Evolutionary conservation across 2,888 invertebrate genomes (phyloP), one percentile per base, ranked within the genome.

Genomic region (Netelia virgata): DNA sequence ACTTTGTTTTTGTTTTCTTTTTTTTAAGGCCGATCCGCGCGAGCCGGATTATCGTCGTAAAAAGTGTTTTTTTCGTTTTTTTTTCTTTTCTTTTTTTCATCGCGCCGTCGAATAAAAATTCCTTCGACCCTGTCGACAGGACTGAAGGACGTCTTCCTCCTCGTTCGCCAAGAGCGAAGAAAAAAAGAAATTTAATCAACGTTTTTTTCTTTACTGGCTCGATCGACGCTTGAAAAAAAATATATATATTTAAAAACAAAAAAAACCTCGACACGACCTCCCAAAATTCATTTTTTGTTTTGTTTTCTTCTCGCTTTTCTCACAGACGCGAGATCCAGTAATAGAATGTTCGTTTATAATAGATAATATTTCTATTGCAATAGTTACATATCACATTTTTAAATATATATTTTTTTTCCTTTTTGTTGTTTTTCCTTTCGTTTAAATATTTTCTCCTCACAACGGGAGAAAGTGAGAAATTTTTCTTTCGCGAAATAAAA

Each of bases 331-430:
- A 23, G 64, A 76, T 72, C 43, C 72, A 72, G 57, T 72, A 74
- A 77, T 84, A 84, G 80, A 81, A 78, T 86, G 75, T 73, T 74
- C 70, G 66, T 78, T 76, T 80, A 88, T 90, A 89, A 88, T 90
- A 89, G 88, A 90, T 89, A 91, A 84, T 86, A 87, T 90, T 90
- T 92, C 91, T 91, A 91, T 92, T 91, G 92, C 91, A 91, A 91
- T 90, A 91, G 90, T 91, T 91, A 91, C 90, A 91, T 92, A 92
- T 92, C 92, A 91, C 91, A 92, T 90, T 89, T 84, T 66, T 77
- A 18, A 47, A 47, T 28, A 50, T 69, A 47, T 59, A 28, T 83
- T 88, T 90, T 87, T 87, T 88, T 87, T 14, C 50, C 10, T 43
- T 43, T 14, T 20, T 50, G 68, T 16, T 11, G n/a, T 41, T 43